Percentiles rank a stretch among this genome's conserved stretches.
Conservation (phyloP, 1,140 invertebrate species). For the Drosophila prosaltans region DNA sequence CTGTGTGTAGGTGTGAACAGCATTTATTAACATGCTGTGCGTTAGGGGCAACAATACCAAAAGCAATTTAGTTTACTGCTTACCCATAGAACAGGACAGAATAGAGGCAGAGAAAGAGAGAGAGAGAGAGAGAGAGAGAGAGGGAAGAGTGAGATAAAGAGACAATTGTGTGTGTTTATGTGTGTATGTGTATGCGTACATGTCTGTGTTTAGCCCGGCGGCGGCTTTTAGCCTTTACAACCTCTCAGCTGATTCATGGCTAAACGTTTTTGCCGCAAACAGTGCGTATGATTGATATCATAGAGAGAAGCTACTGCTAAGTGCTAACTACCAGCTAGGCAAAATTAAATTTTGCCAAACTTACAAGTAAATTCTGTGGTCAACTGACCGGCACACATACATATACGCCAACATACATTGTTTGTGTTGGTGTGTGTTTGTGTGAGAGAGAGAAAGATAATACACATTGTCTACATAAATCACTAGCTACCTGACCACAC, state of each 20-base stretch:
- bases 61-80: conserved; percentile 79
- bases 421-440: not conserved
- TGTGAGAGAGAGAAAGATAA: conserved; percentile 1
- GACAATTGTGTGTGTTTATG: not conserved
- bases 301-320: conserved; percentile 20
- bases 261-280: conserved; percentile 68
- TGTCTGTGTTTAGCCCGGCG: conserved; percentile 55
- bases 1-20: conserved; percentile 66
- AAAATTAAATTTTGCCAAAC: conserved; percentile 61
- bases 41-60: conserved; percentile 47
- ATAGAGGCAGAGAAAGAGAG: not conserved
- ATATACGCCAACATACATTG: conserved; percentile 44
- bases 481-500: conserved; percentile 54
- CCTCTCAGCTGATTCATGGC: conserved; percentile 77
- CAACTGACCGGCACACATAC: conserved; percentile 28
- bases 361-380: conserved; percentile 41
- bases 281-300: conserved; percentile 80
- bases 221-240: conserved; percentile 49
- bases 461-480: conserved; percentile 58
- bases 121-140: not conserved
- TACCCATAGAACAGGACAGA: not conserved
- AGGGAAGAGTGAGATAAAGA: not conserved
- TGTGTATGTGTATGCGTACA: not conserved
- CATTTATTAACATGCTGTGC: conserved; percentile 76
- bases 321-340: conserved; percentile 32